Conservation (phyloP, 2,797 vertebrate genomes). For the Coccyzus lansbergi region DNA sequence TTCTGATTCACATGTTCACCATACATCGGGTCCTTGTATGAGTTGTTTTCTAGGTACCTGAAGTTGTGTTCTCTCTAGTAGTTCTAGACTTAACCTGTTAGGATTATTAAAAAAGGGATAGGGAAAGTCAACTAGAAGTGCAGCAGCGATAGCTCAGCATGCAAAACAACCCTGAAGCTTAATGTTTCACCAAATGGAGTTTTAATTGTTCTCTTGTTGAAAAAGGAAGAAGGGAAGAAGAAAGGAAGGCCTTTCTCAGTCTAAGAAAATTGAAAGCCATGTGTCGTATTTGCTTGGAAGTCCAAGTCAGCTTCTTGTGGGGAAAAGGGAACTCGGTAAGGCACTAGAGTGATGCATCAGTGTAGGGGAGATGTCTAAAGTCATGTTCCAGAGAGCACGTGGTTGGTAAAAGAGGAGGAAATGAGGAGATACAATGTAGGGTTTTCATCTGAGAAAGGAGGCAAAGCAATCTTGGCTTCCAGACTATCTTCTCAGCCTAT, state of each 20-base stretch:
- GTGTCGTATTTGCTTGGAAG: not conserved
- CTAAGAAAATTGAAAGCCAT: not conserved
- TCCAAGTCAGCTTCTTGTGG: not conserved
- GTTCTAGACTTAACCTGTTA: not conserved
- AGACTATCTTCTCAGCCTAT: not conserved
- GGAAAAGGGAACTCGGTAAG: not conserved
- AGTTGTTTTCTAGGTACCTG: no score
- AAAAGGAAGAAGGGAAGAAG: not conserved
- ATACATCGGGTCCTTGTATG: accelerated
- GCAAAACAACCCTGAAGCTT: not conserved
- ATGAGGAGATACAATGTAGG: not conserved
- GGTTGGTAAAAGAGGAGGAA: not conserved
- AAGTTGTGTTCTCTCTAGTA: not conserved
- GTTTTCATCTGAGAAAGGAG: not conserved
- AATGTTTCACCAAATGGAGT: not conserved
- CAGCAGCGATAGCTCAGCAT: accelerated
- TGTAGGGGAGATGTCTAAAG: not conserved
- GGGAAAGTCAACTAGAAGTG: not conserved
- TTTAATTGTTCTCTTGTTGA: not conserved
- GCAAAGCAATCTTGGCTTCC: not conserved
- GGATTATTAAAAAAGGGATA: not conserved
- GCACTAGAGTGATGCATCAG: not conserved
- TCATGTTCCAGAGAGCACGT: not conserved
- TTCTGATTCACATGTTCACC: not conserved
- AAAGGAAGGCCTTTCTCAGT: not conserved